Evolutionary conservation across 2,888 invertebrate species (phyloP), one percentile per base, ranked within the genome.

Genomic region (Melipona beecheii): DNA sequence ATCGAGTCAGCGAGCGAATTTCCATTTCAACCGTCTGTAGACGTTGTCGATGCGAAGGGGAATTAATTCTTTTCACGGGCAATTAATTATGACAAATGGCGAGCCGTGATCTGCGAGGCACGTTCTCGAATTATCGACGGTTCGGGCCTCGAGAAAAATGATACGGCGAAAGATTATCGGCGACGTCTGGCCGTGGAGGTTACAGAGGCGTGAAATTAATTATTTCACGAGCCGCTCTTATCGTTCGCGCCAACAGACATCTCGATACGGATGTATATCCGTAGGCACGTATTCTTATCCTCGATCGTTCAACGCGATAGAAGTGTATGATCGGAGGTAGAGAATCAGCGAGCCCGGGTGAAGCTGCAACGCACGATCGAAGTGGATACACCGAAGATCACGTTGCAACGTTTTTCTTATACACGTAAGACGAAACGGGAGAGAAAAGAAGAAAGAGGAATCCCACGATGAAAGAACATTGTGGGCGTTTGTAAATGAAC

Each of bases 141-240:
- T 19, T 52, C 24, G 27, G 36, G 24, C 58, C 24, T 0, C 17
- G 4, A 4, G 0, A 56, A 50, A 24, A 36, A 50, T n/a, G 69
- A 80, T 66, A 78, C 9, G 43, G 58, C 54, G 31, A 62, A 73
- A 60, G 60, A 69, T 81, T 73, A 69, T 81, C 73, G 56, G 24
- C 49, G 49, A 58, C 69, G 64, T 69, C 50, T 68, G 83, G 73
- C 73, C 83, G 50, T 36, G 19, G 52, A 71, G 81, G 81, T 82
- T 82, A 75, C 71, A 72, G 83, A 77, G 83, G 83, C 73, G 83
- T 83, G 83, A 84, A 84, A 84, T 84, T 84, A 84, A 84, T 84
- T 84, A 84, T 84, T 83, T 78, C 77, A 74, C 77, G 74, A 78
- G 36, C 31, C 54, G n/a, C 6, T 52, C 66, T 83, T 82, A 84